A percentile compares a stretch with the other conserved stretches of the same genome.
phyloP scores from a whole-genome alignment of 2,888 invertebrate species.

The Megamerina dolium region DNA sequence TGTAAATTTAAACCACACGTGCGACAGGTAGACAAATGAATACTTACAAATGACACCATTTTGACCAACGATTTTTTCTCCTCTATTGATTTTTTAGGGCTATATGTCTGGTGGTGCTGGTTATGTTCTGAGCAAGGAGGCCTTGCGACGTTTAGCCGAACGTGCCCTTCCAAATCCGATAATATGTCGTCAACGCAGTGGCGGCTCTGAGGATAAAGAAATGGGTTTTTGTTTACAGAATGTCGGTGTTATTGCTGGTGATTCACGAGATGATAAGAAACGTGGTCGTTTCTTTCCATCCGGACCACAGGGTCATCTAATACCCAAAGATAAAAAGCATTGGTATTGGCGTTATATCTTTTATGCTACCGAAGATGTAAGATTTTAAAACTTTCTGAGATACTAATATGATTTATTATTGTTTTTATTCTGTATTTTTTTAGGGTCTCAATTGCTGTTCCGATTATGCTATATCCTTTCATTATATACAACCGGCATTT shows the following conservation, averaged over 20 bases:
- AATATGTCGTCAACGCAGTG: conserved; percentile 50
- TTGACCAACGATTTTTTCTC: background rate
- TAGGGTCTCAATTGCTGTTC: conserved; percentile 87
- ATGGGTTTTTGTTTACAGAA: conserved; percentile 70
- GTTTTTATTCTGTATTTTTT: conserved; percentile 2
- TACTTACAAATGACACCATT: background rate
- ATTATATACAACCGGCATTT: conserved; percentile 82
- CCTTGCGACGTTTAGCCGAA: conserved; percentile 69
- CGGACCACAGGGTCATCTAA: conserved; percentile 69
- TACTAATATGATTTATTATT: conserved; percentile 1
- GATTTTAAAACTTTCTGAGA: conserved; percentile 1
- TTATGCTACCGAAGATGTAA: conserved; percentile 72
- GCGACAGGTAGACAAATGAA: conserved; percentile 41
- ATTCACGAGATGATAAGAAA: conserved; percentile 76
- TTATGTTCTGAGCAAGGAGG: conserved; percentile 83
- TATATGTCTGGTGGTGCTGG: conserved; percentile 89
- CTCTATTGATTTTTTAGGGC: conserved; percentile 50
- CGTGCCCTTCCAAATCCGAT: conserved; percentile 63
- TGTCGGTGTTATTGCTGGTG: conserved; percentile 80
- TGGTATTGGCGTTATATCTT: conserved; percentile 96
- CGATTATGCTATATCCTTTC: conserved; percentile 90
- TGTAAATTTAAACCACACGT: conserved; percentile 72
- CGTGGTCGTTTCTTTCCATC: conserved; percentile 88
- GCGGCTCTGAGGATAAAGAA: conserved; percentile 41
- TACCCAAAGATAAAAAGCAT: conserved; percentile 67